Conservation (phyloP, 2,888 invertebrate genomes). For the Herminia tarsipennalis region DNA sequence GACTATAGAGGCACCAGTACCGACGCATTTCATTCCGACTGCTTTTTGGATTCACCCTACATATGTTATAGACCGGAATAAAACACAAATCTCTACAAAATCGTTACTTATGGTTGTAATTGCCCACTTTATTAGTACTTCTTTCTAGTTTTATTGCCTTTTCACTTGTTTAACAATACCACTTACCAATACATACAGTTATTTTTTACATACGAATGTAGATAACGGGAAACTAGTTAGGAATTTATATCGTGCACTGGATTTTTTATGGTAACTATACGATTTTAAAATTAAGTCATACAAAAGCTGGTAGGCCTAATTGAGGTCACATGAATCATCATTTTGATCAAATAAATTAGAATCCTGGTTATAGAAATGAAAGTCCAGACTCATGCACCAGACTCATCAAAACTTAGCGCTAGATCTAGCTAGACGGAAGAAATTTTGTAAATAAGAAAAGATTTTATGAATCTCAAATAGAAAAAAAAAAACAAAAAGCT, state of each 20-base stretch:
- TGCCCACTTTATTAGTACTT: slow-evolving; percentile 17
- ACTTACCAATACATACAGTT: slow-evolving; percentile 2
- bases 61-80: slow-evolving; percentile 23
- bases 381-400: no score
- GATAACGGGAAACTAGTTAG: not conserved
- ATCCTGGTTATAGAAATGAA: no score
- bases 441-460: no score
- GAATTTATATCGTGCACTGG: no score
- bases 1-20: not conserved
- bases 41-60: slow-evolving; percentile 4
- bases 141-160: slow-evolving; percentile 15
- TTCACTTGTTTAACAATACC: slow-evolving; percentile 3
- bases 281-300: no score
- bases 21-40: not conserved
- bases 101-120: slow-evolving; percentile 30
- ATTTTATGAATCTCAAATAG: no score
- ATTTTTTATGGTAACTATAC: not conserved
- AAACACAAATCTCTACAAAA: slow-evolving; percentile 12
- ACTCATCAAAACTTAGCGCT: no score
- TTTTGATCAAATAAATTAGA: no score
- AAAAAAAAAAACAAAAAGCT: no score
- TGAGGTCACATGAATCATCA: no score
- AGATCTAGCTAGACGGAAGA: no score
- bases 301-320: no score
- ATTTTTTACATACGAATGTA: not conserved